Conservation (phyloP, 2,888 invertebrate genomes). For the Tetrapedia diversipes region DNA sequence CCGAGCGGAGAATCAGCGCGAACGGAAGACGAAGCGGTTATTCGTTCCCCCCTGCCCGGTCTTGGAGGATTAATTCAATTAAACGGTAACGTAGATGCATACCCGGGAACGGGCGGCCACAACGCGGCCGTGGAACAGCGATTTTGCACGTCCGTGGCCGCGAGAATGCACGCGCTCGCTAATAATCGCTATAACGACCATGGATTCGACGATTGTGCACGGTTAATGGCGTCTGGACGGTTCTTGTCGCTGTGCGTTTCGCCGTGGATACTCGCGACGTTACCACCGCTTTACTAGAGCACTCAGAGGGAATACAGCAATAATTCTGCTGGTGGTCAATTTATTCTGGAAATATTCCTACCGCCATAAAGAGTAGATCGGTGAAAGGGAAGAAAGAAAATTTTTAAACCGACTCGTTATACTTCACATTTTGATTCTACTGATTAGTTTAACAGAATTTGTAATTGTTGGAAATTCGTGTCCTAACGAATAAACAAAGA, state of each 20-base stretch:
- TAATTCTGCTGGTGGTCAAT: no score
- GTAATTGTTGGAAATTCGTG: no score
- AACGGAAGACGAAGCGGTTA: slow-evolving; percentile 36
- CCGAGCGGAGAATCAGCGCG: background rate
- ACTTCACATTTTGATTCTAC: no score
- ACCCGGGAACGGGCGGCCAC: slow-evolving; percentile 42
- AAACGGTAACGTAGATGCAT: slow-evolving; percentile 68
- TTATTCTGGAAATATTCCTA: no score
- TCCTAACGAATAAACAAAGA: no score
- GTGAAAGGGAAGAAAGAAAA: no score
- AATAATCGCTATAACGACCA: slow-evolving; percentile 64
- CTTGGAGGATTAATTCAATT: slow-evolving; percentile 66
- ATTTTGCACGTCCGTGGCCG: slow-evolving; percentile 63
- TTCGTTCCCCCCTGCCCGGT: slow-evolving; percentile 17
- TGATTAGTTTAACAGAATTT: no score
- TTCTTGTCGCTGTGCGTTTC: slow-evolving; percentile 34
- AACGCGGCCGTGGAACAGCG: slow-evolving; percentile 56
- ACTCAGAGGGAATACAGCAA: no score
- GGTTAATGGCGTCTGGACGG: slow-evolving; percentile 55
- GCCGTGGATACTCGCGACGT: slow-evolving; percentile 6
- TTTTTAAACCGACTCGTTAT: no score
- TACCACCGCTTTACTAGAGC: slow-evolving; percentile 9
- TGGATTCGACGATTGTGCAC: slow-evolving; percentile 50
- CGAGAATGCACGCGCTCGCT: slow-evolving; percentile 62
- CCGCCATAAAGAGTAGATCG: no score